These are phyloP conservation scores for Intellagama lesueurii DNA, from an alignment of 2,797 vertebrate genomes.

Conservation along the genomic window DNA sequence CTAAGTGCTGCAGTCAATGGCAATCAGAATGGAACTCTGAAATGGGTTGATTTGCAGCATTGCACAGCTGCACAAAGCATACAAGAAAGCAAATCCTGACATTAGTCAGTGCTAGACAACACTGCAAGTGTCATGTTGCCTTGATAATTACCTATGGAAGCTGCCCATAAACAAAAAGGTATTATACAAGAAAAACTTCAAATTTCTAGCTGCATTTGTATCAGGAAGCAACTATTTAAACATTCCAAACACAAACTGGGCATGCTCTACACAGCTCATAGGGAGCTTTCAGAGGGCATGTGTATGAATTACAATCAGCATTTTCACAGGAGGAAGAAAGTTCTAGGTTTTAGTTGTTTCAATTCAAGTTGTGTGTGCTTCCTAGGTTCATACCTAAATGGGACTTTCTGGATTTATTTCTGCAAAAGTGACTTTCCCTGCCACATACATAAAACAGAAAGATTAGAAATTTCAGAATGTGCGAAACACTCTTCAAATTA, in stretches of 20 bases:
- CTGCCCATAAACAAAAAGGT: too few relatives aligned
- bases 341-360: neutral
- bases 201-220: neutral
- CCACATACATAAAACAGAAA: neutral
- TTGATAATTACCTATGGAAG: too few relatives aligned
- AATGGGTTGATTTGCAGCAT: neutral
- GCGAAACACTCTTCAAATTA: neutral
- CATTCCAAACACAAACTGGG: neutral
- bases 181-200: too few relatives aligned
- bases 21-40: neutral
- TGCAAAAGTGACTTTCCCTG: neutral
- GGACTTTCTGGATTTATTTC: neutral
- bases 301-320: neutral
- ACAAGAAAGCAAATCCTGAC: too few relatives aligned
- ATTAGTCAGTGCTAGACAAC: too few relatives aligned
- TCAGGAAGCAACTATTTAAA: neutral
- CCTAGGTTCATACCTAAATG: neutral
- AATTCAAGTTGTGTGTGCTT: neutral
- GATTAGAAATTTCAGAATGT: neutral
- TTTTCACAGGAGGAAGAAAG: neutral
- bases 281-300: neutral
- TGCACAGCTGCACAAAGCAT: neutral
- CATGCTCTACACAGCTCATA: neutral
- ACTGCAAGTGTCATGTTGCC: too few relatives aligned
- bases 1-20: neutral